These are phyloP conservation scores for Rhinatrema bivittatum DNA, from an alignment of 2,797 vertebrate genomes.

Conservation along the genomic window DNA sequence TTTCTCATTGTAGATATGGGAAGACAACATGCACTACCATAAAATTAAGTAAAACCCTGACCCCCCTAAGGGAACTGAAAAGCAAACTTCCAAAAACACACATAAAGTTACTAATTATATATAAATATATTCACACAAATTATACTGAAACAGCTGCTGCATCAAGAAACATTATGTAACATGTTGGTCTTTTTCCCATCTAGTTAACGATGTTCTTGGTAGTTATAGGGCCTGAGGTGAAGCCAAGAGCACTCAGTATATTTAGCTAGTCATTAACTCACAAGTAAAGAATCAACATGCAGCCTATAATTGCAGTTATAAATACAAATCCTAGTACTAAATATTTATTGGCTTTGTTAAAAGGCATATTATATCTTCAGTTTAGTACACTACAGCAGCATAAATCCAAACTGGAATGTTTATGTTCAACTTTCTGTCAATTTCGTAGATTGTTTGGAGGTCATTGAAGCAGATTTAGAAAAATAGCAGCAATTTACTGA, in stretches of 20 bases:
- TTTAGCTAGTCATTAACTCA: conserved; percentile 6
- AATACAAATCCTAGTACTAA: conserved; percentile 21
- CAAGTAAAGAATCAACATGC: conserved; percentile 9
- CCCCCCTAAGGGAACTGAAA: no score
- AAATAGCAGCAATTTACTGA: no score
- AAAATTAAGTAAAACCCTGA: no score
- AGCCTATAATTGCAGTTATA: conserved; percentile 9
- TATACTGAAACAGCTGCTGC: no score
- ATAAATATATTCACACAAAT: no score
- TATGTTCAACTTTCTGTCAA: conserved; percentile 10
- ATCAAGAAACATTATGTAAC: conserved; percentile 3
- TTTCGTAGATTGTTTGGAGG: no score
- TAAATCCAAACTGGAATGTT: conserved; percentile 1
- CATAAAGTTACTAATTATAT: no score
- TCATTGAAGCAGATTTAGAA: no score
- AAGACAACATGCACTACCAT: no score
- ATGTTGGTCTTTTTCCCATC: conserved; percentile 6
- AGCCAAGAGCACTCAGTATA: no score
- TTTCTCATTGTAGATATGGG: no score
- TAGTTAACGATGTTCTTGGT: conserved; percentile 8
- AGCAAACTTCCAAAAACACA: no score
- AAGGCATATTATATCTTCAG: conserved; percentile 15
- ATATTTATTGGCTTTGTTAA: conserved; percentile 19
- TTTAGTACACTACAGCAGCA: conserved; percentile 11
- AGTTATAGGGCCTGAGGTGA: neutral